A percentile compares a stretch with the other conserved stretches of the same genome.
phyloP scores from a whole-genome alignment of 2,113 vertebrate species.

The Ornithorhynchus anatinus region DNA sequence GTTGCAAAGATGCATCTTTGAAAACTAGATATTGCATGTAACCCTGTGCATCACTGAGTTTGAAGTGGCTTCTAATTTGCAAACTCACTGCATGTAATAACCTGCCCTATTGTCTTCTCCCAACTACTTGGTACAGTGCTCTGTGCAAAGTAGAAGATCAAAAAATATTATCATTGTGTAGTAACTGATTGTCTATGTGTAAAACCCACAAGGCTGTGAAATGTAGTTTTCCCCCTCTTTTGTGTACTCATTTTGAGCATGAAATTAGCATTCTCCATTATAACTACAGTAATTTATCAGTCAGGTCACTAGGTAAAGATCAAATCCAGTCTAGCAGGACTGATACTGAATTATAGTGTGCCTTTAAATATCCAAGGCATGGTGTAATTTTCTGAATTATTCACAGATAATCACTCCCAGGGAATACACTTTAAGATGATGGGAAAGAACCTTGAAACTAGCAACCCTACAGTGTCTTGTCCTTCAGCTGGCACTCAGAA shows the following conservation, averaged over 20 bases:
- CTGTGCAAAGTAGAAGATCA: no score
- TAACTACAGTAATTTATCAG: neutral
- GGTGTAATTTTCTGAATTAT: conserved; percentile 70
- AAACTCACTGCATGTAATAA: no score
- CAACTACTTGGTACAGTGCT: no score
- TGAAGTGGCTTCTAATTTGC: no score
- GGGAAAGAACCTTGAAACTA: conserved; percentile 59
- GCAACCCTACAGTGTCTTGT: conserved; percentile 45
- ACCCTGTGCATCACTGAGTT: no score
- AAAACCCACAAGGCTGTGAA: no score
- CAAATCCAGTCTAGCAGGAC: conserved; percentile 14
- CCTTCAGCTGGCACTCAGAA: conserved; percentile 46
- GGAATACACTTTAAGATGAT: conserved; percentile 55
- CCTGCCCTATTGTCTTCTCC: no score
- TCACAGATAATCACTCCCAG: conserved; percentile 57
- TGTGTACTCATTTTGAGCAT: neutral
- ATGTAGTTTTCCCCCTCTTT: no score
- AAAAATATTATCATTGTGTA: no score
- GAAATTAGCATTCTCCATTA: neutral
- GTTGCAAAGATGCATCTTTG: no score
- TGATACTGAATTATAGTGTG: conserved; percentile 60
- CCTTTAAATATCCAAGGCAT: conserved; percentile 52
- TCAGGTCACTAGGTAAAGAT: neutral
- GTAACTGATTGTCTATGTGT: no score
- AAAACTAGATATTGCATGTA: no score